Conservation (phyloP, 2,113 vertebrate species). For the Rana temporaria region DNA sequence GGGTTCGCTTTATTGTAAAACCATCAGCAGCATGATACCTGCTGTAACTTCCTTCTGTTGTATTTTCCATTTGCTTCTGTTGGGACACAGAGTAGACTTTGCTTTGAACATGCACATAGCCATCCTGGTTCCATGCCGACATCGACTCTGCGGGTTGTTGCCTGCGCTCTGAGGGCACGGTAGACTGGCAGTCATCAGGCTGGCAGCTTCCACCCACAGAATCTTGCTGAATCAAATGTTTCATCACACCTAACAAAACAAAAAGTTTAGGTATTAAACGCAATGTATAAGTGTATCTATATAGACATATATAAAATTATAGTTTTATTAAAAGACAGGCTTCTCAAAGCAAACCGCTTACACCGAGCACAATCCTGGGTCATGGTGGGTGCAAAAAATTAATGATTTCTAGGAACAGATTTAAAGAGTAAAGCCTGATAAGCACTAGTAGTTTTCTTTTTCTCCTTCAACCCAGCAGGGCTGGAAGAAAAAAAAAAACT, state of each 20-base stretch:
- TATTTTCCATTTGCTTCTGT: conserved; percentile 81
- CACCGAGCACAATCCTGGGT: too few species aligned
- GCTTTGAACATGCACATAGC: conserved; percentile 78
- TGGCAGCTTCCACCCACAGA: conserved; percentile 80
- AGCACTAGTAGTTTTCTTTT: too few species aligned
- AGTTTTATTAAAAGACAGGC: too few species aligned
- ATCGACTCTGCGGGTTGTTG: conserved; percentile 79
- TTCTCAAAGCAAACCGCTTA: too few species aligned
- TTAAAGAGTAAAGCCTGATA: too few species aligned
- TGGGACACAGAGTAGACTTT: conserved; percentile 88
- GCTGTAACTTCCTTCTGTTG: conserved; percentile 74
- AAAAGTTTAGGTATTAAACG: neutral
- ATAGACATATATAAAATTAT: too few species aligned
- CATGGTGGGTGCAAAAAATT: too few species aligned
- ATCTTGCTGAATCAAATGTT: conserved; percentile 87
- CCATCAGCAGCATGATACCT: conserved; percentile 68
- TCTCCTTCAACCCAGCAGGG: too few species aligned
- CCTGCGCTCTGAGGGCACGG: conserved; percentile 83
- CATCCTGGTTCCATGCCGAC: conserved; percentile 88
- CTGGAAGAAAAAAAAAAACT: too few species aligned
- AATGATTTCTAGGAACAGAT: too few species aligned
- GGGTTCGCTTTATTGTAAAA: too few species aligned
- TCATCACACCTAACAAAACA: conserved; percentile 83
- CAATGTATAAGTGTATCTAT: too few species aligned
- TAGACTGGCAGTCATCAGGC: conserved; percentile 84